Evolutionary conservation across 2,797 vertebrate species (phyloP), one percentile per base, ranked within the genome.

Genomic region (Acipenser oxyrinchus): DNA sequence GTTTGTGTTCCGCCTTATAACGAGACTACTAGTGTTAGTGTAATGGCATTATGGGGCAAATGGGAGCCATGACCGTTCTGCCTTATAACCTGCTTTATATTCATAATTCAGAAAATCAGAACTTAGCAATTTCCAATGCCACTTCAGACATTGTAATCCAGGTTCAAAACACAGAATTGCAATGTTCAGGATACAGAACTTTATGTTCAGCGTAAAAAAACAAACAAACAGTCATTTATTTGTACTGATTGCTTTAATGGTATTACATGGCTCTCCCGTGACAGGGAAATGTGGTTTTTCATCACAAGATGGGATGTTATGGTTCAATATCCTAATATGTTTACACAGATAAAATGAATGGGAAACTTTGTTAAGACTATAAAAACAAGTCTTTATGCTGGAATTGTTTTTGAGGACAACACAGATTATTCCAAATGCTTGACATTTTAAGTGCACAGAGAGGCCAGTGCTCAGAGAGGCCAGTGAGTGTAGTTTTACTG

Each of bases 231-330:
- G 80, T 73, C 74, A 76, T 77, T 82, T 81, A 72, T 77, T 79
- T 74, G 70, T 73, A 70, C 61, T 63, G 15, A 62, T 72, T 61
- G 70, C 66, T 72, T 77, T 79, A 81, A 82, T 69, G 11, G 63
- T 73, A 75, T 85, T 80, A 77, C 73, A 78, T 68, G 69, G 71
- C 68, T n/a, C 70, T 81, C 81, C 76, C 82, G 76, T 81, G 77
- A 79, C 75, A 66, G 70, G 72, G 70, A 79, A 76, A 74, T 23
- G 18, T 64, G 70, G 51, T 66, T 48, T 63, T 49, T 60, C 69
- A 70, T 80, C 76, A 80, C 66, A 67, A 72, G 71, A 69, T 58
- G 23, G 10, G 49, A 49, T 18, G 61, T 8, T 48, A 10, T 8
- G 9, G 52, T 70, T 50, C 69, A 74, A 74, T 74, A 15, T 23